Conservation (phyloP, 2,888 invertebrate species). For the Platerodrilus igneus region DNA sequence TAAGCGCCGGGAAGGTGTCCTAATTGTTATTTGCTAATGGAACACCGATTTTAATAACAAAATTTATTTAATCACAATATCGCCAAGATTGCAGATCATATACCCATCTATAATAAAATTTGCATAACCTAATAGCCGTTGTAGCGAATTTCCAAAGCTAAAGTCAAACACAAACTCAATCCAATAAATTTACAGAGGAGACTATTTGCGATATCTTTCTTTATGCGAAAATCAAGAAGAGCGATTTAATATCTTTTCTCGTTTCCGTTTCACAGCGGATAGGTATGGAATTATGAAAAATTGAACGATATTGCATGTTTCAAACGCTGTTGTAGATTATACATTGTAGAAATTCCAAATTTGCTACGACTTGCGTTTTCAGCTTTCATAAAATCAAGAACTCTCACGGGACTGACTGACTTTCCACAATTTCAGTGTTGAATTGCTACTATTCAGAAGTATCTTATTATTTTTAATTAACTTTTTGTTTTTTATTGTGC, state of each 20-base stretch:
- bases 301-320: slow-evolving; percentile 23
- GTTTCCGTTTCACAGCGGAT: slow-evolving; percentile 24
- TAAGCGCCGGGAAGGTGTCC: too few species aligned
- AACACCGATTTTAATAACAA: too few species aligned
- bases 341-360: slow-evolving; percentile 9
- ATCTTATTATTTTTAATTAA: slow-evolving; percentile 23
- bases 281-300: slow-evolving; percentile 20
- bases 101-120: too few species aligned
- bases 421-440: slow-evolving; percentile 15
- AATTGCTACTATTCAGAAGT: slow-evolving; percentile 9
- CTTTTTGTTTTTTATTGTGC: slow-evolving; percentile 14
- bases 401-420: too few species aligned
- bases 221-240: slow-evolving; percentile 16
- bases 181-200: slow-evolving; percentile 14
- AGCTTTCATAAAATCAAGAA: slow-evolving; percentile 13
- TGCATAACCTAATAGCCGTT: too few species aligned
- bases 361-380: slow-evolving; percentile 12
- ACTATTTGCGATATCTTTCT: slow-evolving; percentile 12
- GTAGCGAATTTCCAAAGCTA: too few species aligned
- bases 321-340: slow-evolving; percentile 15
- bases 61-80: too few species aligned
- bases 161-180: slow-evolving; percentile 8
- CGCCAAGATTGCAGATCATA: too few species aligned
- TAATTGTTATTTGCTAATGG: too few species aligned
- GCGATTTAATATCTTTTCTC: slow-evolving; percentile 10